Conservation (phyloP, 1,140 invertebrate species). For the Vollenhovia emeryi region DNA sequence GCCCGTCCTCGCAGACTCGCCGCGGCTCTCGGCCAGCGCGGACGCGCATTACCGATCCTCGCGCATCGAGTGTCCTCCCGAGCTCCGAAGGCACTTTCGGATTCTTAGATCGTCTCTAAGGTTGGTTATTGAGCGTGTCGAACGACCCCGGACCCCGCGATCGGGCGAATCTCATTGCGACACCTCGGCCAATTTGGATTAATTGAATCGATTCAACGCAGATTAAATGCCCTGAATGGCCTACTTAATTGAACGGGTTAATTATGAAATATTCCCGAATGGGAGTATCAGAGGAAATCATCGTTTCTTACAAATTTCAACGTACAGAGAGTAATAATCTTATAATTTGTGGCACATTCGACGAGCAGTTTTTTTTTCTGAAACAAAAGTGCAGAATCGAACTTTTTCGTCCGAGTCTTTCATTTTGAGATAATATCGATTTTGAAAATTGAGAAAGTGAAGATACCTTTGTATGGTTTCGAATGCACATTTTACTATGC, state of each 20-base stretch:
- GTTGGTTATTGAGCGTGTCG: background rate
- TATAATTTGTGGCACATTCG: background rate
- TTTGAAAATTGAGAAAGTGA: background rate
- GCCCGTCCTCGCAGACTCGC: background rate
- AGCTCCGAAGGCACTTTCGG: background rate
- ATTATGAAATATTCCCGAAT: background rate
- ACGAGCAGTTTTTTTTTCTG: too few species aligned
- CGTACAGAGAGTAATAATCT: background rate
- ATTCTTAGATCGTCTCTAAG: conserved; percentile 4
- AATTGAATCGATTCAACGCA: background rate
- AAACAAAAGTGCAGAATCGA: background rate
- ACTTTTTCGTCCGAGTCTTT: background rate
- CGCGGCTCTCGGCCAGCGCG: background rate
- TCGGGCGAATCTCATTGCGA: background rate
- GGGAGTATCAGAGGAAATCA: background rate
- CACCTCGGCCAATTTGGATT: background rate
- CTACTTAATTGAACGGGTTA: background rate
- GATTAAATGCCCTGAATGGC: background rate
- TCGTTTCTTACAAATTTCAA: background rate
- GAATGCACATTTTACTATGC: background rate
- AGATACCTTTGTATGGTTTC: background rate
- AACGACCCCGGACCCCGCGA: background rate
- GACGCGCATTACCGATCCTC: conserved; percentile 4
- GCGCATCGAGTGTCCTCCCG: background rate
- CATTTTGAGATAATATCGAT: background rate